Percentiles rank a stretch among this genome's conserved stretches.
These are phyloP conservation scores for Goniozus legneri DNA, from an alignment of 1,140 invertebrate species.

Conservation along the genomic window DNA sequence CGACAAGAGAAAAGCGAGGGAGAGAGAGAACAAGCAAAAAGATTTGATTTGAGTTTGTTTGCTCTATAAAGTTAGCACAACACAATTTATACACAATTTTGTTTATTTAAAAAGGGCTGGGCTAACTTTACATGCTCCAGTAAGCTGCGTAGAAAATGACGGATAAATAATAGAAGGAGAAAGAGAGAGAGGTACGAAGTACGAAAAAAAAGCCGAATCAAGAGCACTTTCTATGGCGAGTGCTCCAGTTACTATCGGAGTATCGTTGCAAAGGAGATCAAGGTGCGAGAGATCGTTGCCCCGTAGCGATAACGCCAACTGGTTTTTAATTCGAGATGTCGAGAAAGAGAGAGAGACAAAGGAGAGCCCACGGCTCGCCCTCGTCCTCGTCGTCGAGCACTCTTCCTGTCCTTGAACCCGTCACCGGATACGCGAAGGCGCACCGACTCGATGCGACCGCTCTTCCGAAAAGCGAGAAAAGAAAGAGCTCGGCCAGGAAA, in stretches of 20 bases:
- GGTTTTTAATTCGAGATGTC: slow-evolving; percentile 1
- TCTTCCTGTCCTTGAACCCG: slow-evolving; percentile 19
- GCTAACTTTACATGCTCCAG: too few species aligned
- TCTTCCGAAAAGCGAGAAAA: slow-evolving; percentile 1
- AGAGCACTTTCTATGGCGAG: slow-evolving; percentile 24
- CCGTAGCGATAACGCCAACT: slow-evolving; percentile 8
- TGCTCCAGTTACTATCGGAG: slow-evolving; percentile 15
- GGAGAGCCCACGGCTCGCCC: too few species aligned
- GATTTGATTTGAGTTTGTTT: too few species aligned
- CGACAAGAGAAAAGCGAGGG: too few species aligned
- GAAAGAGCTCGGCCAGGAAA: too few species aligned
- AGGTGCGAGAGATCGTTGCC: slow-evolving; percentile 9
- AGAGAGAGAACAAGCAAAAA: too few species aligned
- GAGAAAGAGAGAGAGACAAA: background rate
- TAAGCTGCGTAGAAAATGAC: too few species aligned
- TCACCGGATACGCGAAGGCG: background rate
- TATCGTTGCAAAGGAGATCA: slow-evolving; percentile 8
- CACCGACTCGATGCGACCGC: slow-evolving; percentile 8
- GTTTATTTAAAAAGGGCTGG: too few species aligned
- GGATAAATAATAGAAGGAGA: too few species aligned
- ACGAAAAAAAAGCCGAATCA: slow-evolving; percentile 17
- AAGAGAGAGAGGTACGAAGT: too few species aligned
- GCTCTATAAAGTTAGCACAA: too few species aligned
- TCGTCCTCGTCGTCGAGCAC: background rate
- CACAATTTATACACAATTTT: too few species aligned